Evolutionary conservation across 2,113 vertebrate species (phyloP), one percentile per base, ranked within the genome.

Genomic region (Melierax canorus): DNA sequence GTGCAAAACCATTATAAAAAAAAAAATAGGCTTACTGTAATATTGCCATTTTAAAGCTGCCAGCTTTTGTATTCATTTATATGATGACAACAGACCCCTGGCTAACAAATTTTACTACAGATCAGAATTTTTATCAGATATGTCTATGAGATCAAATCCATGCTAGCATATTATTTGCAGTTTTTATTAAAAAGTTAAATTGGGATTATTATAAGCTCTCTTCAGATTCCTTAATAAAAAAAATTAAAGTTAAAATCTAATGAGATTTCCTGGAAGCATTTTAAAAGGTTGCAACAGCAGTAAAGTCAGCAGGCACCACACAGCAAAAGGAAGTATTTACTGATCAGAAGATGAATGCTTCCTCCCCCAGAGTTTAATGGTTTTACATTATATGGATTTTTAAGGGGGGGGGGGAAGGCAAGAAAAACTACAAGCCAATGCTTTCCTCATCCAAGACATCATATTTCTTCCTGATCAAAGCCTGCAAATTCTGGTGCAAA

Each of bases 181-280:
- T 51, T 90, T 92, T 86, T 86, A 96, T 94, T 96, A 94, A 97
- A 96, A 86, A 82, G 83, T 75, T 92, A 73, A 95, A 82, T 48
- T 89, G 30, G 38, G 32, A 82, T 86, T 92, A 83, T 92, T 84
- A 71, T 51, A 76, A 88, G 80, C 30, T 86, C 56, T 30, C 38
- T 82, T 89, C 17, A 29, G 19, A 83, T 81, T 95, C 59, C 88
- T 94, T 84, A 76, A 92, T 95, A 82, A 97, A 86, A 84, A 19
- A 84, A 68, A 81, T 10, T 17, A 86, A 83, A 72, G 51, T 78
- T 78, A 73, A 94, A 90, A 58, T 71, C 66, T 67, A 84, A 60
- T 85, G 81, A 91, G 69, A 79, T 87, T 96, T 93, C 51, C 58
- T 80, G 36, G 62, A 94, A 97, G 83, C 55, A 38, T 79, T 90